Conservation (phyloP, 2,113 vertebrate genomes). For the Corythoichthys intestinalis region DNA sequence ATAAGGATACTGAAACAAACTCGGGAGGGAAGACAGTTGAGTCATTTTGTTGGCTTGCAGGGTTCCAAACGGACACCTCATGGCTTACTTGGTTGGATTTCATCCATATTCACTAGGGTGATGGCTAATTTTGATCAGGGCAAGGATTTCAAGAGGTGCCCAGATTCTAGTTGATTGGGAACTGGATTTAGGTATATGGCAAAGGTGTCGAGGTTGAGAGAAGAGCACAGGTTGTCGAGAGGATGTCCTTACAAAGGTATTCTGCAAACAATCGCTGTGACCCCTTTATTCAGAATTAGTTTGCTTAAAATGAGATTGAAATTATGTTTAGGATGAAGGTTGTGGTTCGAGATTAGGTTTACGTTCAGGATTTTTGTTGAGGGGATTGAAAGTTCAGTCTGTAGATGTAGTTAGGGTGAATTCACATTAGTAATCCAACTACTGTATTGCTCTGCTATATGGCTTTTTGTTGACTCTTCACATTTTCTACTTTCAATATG, state of each 20-base stretch:
- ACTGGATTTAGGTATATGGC: not conserved
- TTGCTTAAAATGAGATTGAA: too few relatives aligned
- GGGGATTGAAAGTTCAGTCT: too few relatives aligned
- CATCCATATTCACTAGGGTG: not conserved
- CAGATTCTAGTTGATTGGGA: not conserved
- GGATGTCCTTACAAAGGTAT: not conserved
- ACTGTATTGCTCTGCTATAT: too few relatives aligned
- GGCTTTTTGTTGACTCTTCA: not conserved
- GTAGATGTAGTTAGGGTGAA: too few relatives aligned
- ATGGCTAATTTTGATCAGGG: not conserved
- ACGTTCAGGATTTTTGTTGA: too few relatives aligned
- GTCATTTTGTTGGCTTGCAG: not conserved
- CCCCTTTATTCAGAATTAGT: not conserved
- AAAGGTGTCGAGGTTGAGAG: not conserved
- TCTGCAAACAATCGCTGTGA: not conserved
- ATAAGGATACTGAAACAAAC: not conserved
- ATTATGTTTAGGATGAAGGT: too few relatives aligned
- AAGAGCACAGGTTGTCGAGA: not conserved
- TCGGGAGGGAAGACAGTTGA: not conserved
- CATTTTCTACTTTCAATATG: not conserved
- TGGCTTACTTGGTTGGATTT: not conserved
- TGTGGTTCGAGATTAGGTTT: too few relatives aligned
- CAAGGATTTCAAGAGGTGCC: not conserved
- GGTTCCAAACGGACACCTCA: not conserved
- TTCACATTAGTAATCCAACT: too few relatives aligned